Evolutionary conservation across 2,888 invertebrate genomes (phyloP).

Genomic region (Dynastes hyllus): DNA sequence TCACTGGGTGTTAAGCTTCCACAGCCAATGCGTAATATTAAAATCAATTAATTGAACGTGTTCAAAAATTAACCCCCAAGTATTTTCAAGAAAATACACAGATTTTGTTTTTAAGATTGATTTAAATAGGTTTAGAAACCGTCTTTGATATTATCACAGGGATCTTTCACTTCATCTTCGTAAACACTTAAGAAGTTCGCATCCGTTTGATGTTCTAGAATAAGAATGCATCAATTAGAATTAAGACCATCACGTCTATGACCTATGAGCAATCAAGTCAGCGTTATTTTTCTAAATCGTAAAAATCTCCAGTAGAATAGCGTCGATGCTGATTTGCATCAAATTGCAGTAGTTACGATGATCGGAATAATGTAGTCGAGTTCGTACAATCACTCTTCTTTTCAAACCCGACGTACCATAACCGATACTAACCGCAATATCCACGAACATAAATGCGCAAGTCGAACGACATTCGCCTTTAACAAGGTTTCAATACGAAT

Average conservation of each 20-base stretch:
- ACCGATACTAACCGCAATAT: not conserved
- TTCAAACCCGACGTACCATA: not conserved
- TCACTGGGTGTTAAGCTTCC: too few relatives aligned
- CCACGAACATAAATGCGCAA: not conserved
- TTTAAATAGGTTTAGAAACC: too few relatives aligned
- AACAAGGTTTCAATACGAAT: not conserved
- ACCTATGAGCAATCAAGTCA: not conserved
- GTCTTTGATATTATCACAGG: too few relatives aligned
- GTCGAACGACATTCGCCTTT: not conserved
- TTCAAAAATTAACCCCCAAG: too few relatives aligned
- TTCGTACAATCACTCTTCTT: constrained; percentile 3
- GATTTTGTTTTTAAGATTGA: too few relatives aligned
- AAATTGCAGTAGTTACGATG: not conserved
- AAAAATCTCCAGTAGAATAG: not conserved
- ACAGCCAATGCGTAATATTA: too few relatives aligned
- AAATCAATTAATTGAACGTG: too few relatives aligned
- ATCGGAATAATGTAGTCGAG: not conserved
- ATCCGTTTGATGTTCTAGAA: not conserved
- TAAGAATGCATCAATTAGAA: not conserved
- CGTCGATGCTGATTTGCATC: not conserved
- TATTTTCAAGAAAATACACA: too few relatives aligned
- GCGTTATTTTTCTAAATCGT: not conserved
- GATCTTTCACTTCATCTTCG: too few relatives aligned
- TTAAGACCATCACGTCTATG: constrained; percentile 4
- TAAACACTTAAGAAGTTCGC: too few relatives aligned